Base-by-base conservation (phyloP, 2,113 vertebrate species). In the Cariama cristata region DNA sequence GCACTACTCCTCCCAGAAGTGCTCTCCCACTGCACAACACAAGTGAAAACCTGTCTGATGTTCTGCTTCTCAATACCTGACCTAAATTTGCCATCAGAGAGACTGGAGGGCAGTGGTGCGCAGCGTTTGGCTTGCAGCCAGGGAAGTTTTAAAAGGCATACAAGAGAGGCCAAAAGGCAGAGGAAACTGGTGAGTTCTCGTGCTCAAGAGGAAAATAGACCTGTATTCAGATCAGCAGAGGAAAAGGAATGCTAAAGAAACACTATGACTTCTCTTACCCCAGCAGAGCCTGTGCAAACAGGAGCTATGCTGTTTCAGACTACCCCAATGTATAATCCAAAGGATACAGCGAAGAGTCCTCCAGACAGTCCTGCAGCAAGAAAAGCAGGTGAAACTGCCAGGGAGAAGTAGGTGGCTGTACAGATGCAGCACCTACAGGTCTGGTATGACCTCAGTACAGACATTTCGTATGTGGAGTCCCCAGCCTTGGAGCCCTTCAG, bases 11-110 rank as follows among this genome's bases (percentile, higher is more conserved):
- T 79, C 77, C 53, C 49, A 38, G 24, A 22, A 49, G 47, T 6
- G 22, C 40, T 75, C 62, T 67, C 79, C 91, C 86, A 53, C 90
- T 80, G 58, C 80, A 82, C 71, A 71, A 13, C 71, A 38, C 84
- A 91, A 83, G 90, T 59, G 21, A 86, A 94, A 90, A 95, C 80
- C 58, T 84, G 80, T 47, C 68, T 89, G 45, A 26, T 59, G n/a
- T 22, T 84, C 68, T 80, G n/a, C 86, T 80, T 91, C 59, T 58
- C 87, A 90, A 81, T 33, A 59, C n/a, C 23, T 40, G 63, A 90
- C 83, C 74, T 73, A 68, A 68, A 93, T 81, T 14, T 44, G 53
- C 59, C 59, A 59, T n/a, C 30, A 59, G 67, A 56, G 22, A 87
- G 73, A 88, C 20, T 4, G 35, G 16, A 84, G 53, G 26, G n/a